phyloP scores from a whole-genome alignment of 2,113 vertebrate species.

The Hylia prasina region DNA sequence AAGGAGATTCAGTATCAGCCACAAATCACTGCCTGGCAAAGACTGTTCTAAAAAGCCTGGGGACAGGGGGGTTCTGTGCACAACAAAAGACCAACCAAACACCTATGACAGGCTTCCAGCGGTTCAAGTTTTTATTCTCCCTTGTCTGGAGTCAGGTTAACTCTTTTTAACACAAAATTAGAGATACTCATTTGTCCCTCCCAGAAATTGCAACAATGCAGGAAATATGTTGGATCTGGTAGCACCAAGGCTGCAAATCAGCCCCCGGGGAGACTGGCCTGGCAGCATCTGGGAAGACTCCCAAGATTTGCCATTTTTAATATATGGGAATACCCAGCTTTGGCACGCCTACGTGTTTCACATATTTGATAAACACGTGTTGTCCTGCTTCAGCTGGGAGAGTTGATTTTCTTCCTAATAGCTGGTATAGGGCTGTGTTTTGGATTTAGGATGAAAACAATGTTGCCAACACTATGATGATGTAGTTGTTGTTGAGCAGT shows the following conservation, averaged over 20 bases:
- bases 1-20: neutral
- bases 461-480: neutral
- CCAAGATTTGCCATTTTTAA: neutral
- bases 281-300: neutral
- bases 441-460: neutral
- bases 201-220: neutral
- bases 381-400: neutral
- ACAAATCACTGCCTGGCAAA: neutral
- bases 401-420: neutral
- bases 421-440: neutral
- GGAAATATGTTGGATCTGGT: neutral
- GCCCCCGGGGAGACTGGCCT: neutral
- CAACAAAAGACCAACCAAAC: neutral
- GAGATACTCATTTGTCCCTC: neutral
- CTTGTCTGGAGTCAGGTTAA: neutral
- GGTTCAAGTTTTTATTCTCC: neutral
- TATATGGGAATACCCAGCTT: neutral
- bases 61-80: neutral
- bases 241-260: neutral
- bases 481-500: neutral
- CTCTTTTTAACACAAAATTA: neutral
- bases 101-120: neutral
- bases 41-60: neutral
- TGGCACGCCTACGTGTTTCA: neutral
- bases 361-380: fast-evolving